Percentiles rank a stretch among this genome's conserved stretches.
phyloP scores from a whole-genome alignment of 37 sponge, comb jelly and placozoan species.

The Crambe crambe region DNA sequence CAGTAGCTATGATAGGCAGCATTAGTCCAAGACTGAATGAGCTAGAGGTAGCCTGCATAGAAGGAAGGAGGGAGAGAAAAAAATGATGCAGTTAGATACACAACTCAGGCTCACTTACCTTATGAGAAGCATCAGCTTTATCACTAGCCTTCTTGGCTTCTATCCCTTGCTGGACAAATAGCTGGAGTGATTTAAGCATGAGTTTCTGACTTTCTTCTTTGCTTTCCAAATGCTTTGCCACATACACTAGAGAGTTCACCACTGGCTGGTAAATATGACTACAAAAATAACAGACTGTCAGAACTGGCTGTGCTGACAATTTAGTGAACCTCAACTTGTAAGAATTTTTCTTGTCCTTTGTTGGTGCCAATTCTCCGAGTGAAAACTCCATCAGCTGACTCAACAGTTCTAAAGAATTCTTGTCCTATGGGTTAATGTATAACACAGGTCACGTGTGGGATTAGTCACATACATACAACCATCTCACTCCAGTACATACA shows the following conservation, averaged over 20 bases:
- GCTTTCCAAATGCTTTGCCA: slow-evolving; percentile 55
- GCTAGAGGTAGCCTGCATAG: slow-evolving; percentile 74
- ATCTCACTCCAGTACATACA: not conserved
- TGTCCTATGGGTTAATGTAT: slow-evolving; percentile 21
- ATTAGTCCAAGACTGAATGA: slow-evolving; percentile 78
- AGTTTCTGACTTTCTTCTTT: slow-evolving; percentile 45
- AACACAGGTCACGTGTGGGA: not conserved
- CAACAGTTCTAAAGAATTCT: slow-evolving; percentile 13
- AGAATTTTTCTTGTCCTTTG: not conserved
- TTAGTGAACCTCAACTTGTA: too few relatives aligned
- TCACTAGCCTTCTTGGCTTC: slow-evolving; percentile 73
- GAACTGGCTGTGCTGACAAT: too few relatives aligned
- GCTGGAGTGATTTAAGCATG: slow-evolving; percentile 50
- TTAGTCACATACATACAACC: not conserved
- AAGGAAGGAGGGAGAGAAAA: too few relatives aligned
- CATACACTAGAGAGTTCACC: slow-evolving; percentile 56
- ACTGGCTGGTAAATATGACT: slow-evolving; percentile 69
- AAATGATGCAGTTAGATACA: too few relatives aligned
- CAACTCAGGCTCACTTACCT: slow-evolving; percentile 13
- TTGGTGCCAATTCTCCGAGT: slow-evolving; percentile 21
- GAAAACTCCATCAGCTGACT: slow-evolving; percentile 48
- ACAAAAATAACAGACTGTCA: not conserved
- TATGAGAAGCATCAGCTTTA: slow-evolving; percentile 32
- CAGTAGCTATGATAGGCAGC: slow-evolving; percentile 68
- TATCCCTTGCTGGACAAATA: slow-evolving; percentile 75